phyloP scores from a whole-genome alignment of 2,888 invertebrate species.

The Abscondita cerata region DNA sequence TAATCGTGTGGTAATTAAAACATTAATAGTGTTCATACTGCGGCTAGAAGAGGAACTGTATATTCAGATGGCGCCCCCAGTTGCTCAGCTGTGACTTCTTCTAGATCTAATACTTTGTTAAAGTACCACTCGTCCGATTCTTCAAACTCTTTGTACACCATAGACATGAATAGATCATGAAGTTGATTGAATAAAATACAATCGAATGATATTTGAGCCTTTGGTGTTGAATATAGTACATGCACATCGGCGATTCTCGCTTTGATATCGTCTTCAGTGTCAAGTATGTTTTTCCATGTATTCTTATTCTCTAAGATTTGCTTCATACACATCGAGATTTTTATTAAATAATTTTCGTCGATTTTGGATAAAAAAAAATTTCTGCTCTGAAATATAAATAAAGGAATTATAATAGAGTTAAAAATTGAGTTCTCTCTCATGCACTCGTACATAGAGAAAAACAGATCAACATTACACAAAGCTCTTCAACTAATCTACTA shows the following conservation, averaged over 20 bases:
- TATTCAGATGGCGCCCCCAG: constrained; percentile 56
- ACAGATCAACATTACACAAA: no score
- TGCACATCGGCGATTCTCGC: not conserved
- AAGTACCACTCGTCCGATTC: constrained; percentile 53
- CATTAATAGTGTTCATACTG: no score
- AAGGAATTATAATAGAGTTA: no score
- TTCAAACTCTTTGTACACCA: constrained; percentile 48
- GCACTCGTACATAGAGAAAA: no score
- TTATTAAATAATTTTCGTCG: no score
- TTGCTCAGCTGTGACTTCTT: constrained; percentile 55
- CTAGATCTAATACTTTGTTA: constrained; percentile 52
- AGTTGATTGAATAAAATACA: constrained; percentile 44
- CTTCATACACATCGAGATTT: no score
- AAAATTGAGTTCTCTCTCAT: no score
- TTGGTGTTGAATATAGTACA: not conserved
- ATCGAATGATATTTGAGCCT: constrained; percentile 1
- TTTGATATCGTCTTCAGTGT: not conserved
- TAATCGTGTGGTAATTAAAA: no score
- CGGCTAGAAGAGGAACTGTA: constrained; percentile 57
- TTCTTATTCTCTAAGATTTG: not conserved
- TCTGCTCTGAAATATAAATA: no score
- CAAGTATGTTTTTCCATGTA: not conserved
- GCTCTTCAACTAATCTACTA: no score
- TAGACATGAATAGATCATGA: constrained; percentile 53
- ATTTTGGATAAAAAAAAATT: no score